phyloP scores from a whole-genome alignment of 2,113 vertebrate genomes.

The Crotalus viridis region DNA sequence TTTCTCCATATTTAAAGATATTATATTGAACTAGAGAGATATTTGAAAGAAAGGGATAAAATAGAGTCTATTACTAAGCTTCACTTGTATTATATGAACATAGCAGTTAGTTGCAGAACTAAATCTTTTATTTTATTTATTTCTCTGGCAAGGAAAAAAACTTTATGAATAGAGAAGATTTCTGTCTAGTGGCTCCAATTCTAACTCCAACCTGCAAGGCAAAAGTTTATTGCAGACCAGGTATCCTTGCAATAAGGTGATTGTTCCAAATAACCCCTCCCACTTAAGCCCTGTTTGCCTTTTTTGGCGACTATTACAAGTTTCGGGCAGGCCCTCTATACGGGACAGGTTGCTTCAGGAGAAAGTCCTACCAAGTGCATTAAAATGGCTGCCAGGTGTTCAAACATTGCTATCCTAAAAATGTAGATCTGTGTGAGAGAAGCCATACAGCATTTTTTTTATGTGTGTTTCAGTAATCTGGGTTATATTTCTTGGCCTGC shows the following conservation, averaged over 20 bases:
- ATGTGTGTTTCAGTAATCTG: slow-evolving; percentile 20
- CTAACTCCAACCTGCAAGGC: background rate
- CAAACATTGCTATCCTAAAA: background rate
- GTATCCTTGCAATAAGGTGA: background rate
- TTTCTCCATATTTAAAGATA: slow-evolving; percentile 55
- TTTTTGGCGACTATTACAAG: background rate
- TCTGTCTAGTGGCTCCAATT: background rate
- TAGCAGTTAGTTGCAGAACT: slow-evolving; percentile 48
- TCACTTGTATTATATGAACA: slow-evolving; percentile 53
- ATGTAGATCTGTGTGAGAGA: background rate
- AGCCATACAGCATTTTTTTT: background rate
- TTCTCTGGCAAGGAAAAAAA: background rate
- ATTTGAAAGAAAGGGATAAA: slow-evolving; percentile 57
- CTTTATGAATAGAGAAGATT: slow-evolving; percentile 48
- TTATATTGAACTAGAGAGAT: slow-evolving; percentile 51
- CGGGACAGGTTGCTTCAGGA: background rate
- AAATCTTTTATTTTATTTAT: slow-evolving; percentile 35
- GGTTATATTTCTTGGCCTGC: slow-evolving; percentile 38
- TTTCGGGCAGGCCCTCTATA: background rate
- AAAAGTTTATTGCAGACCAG: background rate
- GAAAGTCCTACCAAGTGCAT: background rate
- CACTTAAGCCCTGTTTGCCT: background rate
- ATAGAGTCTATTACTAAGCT: slow-evolving; percentile 60
- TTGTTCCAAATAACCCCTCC: background rate
- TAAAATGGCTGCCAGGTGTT: background rate